phyloP scores from a whole-genome alignment of 2,888 invertebrate genomes.

The Sympetrum striolatum region DNA sequence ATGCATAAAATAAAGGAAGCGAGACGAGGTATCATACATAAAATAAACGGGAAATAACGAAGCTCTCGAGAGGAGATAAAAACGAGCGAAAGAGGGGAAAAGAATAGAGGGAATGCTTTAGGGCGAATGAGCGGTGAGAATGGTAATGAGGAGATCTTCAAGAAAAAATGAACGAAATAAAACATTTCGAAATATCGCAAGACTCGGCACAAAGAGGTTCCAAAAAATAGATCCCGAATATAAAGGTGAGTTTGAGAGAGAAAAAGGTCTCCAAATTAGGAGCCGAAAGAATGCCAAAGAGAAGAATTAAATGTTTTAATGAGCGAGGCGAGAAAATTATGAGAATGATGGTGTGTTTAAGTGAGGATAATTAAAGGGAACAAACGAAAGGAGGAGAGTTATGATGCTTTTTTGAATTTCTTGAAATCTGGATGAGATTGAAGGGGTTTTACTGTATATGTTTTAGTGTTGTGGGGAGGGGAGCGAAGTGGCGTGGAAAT shows the following conservation, averaged over 20 bases:
- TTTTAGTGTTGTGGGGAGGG: neutral
- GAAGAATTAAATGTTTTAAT: conserved; percentile 35
- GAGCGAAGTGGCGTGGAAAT: neutral
- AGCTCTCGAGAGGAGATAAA: neutral
- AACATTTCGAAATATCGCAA: neutral
- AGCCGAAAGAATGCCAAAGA: neutral
- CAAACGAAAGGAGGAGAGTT: neutral
- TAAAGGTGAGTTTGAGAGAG: neutral
- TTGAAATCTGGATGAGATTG: neutral
- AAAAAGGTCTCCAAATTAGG: neutral
- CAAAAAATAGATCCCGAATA: neutral
- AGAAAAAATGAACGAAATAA: neutral
- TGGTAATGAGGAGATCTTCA: neutral
- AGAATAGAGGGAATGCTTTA: neutral
- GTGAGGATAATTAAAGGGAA: conserved; percentile 11
- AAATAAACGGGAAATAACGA: neutral
- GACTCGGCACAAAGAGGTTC: neutral
- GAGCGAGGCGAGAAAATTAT: conserved; percentile 25
- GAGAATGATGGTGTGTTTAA: conserved; percentile 16
- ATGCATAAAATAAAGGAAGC: neutral
- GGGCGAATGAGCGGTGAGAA: neutral
- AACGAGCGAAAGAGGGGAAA: neutral
- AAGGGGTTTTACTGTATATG: neutral
- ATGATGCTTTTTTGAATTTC: conserved; percentile 1
- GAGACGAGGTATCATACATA: neutral